Evolutionary conservation across 2,113 vertebrate species (phyloP).

Genomic region (Xenopus tropicalis): DNA sequence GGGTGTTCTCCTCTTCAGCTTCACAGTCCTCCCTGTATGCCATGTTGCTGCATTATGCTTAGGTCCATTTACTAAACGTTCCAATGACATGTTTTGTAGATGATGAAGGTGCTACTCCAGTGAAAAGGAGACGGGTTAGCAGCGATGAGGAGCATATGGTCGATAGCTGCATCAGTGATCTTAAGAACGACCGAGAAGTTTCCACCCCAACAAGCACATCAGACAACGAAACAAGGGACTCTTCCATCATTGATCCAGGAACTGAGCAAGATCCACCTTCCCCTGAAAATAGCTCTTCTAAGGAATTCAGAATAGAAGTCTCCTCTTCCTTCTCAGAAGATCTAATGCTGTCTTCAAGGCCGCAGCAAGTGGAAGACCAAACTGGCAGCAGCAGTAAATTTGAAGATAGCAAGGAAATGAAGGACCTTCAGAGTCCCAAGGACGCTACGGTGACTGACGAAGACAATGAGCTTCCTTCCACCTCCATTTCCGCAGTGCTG

Average conservation of each 20-base stretch:
- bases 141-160: conserved; percentile 77
- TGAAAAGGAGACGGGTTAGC: conserved; percentile 89
- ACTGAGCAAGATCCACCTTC: conserved; percentile 94
- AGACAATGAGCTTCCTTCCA: conserved; percentile 74
- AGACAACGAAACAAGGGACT: conserved; percentile 95
- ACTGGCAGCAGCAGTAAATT: conserved; percentile 57
- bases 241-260: conserved; percentile 94
- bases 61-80: too few relatives aligned
- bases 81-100: conserved; percentile 64
- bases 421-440: conserved; percentile 69
- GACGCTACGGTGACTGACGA: conserved; percentile 66
- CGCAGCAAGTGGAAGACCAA: conserved; percentile 62
- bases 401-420: conserved; percentile 71
- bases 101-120: conserved; percentile 90
- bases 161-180: conserved; percentile 68
- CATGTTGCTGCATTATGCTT: too few relatives aligned
- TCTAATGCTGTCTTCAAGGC: conserved; percentile 59
- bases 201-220: conserved; percentile 92
- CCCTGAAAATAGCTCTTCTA: conserved; percentile 73
- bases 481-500: conserved; percentile 70
- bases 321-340: conserved; percentile 80
- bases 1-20: too few relatives aligned
- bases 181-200: conserved; percentile 80
- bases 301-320: conserved; percentile 86
- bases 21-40: too few relatives aligned